Base-by-base conservation (phyloP, 2,888 invertebrate species). In the Clostera curtula region DNA sequence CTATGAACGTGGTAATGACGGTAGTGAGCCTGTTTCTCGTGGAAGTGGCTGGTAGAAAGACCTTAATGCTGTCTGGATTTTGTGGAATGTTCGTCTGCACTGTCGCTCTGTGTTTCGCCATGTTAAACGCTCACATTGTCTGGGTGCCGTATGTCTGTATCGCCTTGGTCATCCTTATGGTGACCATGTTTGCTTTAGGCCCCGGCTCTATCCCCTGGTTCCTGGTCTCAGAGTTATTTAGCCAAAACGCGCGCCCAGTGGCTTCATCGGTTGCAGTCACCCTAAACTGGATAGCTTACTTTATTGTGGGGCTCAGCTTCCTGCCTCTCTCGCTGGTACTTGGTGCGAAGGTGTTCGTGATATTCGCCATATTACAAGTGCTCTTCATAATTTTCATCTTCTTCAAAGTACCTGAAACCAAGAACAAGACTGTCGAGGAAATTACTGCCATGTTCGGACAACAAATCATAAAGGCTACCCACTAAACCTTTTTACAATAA, bases 171-270 rank as follows among this genome's bases (percentile, higher is more conserved):
- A 86, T 94, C 7, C 65, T 91, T 11, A 96, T 94, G 76, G 93
- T 96, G 34, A 88, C 95, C 13, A 89, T 93, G 74, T 97, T 97
- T 67, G 96, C 96, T 0, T 89, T 91, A n/a, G 96, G 97, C 0
- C 96, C 96, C 5, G 96, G 96, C 31, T 95, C 96, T 12, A 96
- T 97, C 39, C 96, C 96, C 2, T 96, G 95, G 94, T 96, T 97
- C 85, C 87, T 96, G 37, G 96, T 95, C 2, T 90, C 63, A 44
- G 97, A 96, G 69, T 61, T 96, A 27, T 96, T 96, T 77, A 90
- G 89, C 51, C 94, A 94, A 56, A 88, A 91, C 1, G 91, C 95
- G 0, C 82, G 96, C 23, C 93, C 95, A 0, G 88, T 92, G 0
- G 96, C 96, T 7, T 90, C 94, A 7, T 90, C 93, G 0, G 88